Conservation (phyloP, 2,113 vertebrate genomes). For the Chaetodon trifascialis region DNA sequence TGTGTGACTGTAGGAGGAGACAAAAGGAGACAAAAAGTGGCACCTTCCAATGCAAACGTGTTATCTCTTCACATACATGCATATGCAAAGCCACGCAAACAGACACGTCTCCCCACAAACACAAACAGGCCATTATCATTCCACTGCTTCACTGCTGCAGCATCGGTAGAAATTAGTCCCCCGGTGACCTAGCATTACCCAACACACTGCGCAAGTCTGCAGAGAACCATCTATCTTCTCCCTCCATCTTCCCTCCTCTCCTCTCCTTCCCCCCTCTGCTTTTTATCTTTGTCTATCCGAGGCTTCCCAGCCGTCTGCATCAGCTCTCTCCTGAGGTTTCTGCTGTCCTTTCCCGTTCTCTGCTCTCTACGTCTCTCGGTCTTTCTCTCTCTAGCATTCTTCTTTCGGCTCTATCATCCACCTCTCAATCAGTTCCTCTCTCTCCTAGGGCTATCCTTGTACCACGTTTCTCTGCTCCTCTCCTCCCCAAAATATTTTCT, state of each 20-base stretch:
- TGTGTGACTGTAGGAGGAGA: conserved; percentile 8
- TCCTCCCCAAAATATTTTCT: conserved; percentile 13
- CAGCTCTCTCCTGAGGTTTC: conserved; percentile 53
- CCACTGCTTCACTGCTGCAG: conserved; percentile 66
- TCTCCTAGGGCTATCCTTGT: conserved; percentile 35
- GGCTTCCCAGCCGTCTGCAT: conserved; percentile 29
- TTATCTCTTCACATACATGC: conserved; percentile 48
- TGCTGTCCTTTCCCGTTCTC: conserved; percentile 50
- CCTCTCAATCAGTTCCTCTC: conserved; percentile 33
- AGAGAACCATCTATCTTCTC: conserved; percentile 67
- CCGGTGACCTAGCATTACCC: conserved; percentile 74
- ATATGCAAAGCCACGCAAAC: conserved; percentile 61
- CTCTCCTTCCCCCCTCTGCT: neutral
- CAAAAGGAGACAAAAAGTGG: conserved; percentile 34
- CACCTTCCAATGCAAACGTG: conserved; percentile 22
- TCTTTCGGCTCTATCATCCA: conserved; percentile 32
- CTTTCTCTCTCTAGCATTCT: conserved; percentile 17
- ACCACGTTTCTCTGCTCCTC: conserved; percentile 19
- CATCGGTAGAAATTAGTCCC: conserved; percentile 69
- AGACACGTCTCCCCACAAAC: conserved; percentile 49
- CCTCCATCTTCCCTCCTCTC: conserved; percentile 58
- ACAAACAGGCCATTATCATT: conserved; percentile 77
- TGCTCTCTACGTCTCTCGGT: conserved; percentile 25
- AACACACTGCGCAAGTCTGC: conserved; percentile 72
- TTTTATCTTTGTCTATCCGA: conserved; percentile 55